Evolutionary conservation across 1,140 invertebrate species (phyloP), one percentile per base, ranked within the genome.

Genomic region (Solenopsis invicta): DNA sequence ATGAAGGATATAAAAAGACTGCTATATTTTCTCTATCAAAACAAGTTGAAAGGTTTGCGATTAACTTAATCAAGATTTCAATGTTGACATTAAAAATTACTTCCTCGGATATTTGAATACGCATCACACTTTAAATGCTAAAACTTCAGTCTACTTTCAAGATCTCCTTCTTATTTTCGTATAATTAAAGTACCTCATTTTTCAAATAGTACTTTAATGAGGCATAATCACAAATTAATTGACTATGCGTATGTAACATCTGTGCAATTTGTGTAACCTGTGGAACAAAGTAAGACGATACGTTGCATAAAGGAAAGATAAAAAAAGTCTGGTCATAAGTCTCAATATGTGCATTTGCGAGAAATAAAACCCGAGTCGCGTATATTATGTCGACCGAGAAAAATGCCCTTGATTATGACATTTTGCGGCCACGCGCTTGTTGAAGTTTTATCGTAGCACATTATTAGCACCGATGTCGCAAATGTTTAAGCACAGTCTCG

Each of bases 1-100:
- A 76, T 69, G 34, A 16, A 84, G 29, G 16, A 80, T 29, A 54
- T n/a, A 56, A 84, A 2, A 16, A 69, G 41, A 61, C 48, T 71
- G 72, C 48, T 56, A 54, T 21, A 45, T 85, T 89, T 80, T 50
- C 56, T 87, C 10, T 29, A 37, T 71, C 34, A 90, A 85, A 90
- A 85, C 24, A 62, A 74, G 29, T 50, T 52, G 29, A 64, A 64
- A 66, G n/a, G 12, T 87, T 84, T 45, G 41, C 2, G 5, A 2
- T n/a, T 16, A 62, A 29, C 34, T 62, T 34, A 62, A 29, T 10
- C 13, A 67, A 54, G 8, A 34, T 52, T 21, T 24, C 12, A 45
- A 29, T 85, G 41, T 64, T 21, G 37, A 8, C n/a, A 85, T 80
- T 48, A 12, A 56, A 72, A 50, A 5, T 64, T 64, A 76, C 66